Evolutionary conservation across 2,797 vertebrate genomes (phyloP).

Genomic region (Adelosebastes latens): DNA sequence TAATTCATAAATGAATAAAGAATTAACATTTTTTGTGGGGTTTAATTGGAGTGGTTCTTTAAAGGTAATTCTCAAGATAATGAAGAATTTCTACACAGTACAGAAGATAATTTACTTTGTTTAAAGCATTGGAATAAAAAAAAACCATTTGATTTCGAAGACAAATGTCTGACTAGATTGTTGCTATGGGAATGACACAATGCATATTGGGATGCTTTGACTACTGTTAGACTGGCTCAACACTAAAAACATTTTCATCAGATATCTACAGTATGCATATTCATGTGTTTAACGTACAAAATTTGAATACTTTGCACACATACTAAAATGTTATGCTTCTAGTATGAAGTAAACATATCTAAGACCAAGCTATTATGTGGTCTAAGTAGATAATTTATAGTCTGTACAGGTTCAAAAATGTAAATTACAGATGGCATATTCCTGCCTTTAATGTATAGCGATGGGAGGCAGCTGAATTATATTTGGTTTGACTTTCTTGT

Average conservation of each 20-base stretch:
- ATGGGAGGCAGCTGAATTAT: constrained; percentile 37
- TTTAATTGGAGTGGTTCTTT: neutral
- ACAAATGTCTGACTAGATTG: neutral
- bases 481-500: constrained; percentile 58
- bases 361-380: neutral
- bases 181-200: neutral
- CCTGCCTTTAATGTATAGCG: constrained; percentile 27
- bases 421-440: constrained; percentile 27
- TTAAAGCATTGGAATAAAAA: too few species aligned
- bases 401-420: neutral
- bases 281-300: neutral
- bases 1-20: accelerated
- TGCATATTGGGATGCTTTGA: neutral
- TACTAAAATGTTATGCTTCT: neutral
- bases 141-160: neutral
- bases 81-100: neutral
- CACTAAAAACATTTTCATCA: neutral
- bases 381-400: constrained; percentile 11
- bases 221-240: neutral
- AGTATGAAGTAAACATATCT: neutral
- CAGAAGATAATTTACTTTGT: neutral
- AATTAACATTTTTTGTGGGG: neutral
- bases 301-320: neutral
- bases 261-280: neutral
- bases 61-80: neutral